Base-by-base conservation (phyloP, 2,888 invertebrate species). In the Conistra vaccinii region DNA sequence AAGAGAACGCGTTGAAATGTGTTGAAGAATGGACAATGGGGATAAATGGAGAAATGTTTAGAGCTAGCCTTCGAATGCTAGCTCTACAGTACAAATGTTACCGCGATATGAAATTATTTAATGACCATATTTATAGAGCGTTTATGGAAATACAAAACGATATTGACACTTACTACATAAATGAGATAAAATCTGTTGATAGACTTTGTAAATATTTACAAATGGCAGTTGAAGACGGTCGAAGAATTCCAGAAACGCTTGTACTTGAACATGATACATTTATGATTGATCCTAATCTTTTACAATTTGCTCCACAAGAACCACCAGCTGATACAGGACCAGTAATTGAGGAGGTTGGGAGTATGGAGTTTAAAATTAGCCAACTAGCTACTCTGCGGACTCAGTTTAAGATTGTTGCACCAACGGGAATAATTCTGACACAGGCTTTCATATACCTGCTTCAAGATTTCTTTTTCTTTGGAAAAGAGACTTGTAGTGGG, bases 1-100 rank as follows among this genome's bases (percentile, higher is more conserved):
- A 94, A 87, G 73, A 85, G 55, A 95, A 96, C 81, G 93, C 92
- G 69, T 80, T 95, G 26, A 96, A 94, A 89, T 96, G 95, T 84
- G 89, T 97, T 26, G 95, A 97, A 39, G 97, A 97, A 91, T 97
- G 97, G 97, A 92, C 93, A 29, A 95, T 95, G 90, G 97, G 96
- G 17, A 90, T 97, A 7, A 94, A 95, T 72, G 97, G 97, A 39
- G 97, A 97, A 93, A 94, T 95, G 87, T 94, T 92, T 75, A 93
- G 97, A 81, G 94, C 95, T 2, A 93, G 90, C 63, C 87, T 96
- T 63, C 95, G 97, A 65, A 88, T 97, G 73, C 81, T 88, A 45
- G 94, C 91, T 81, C 86, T 94, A 81, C 92, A 95, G 81, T 86
- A 95, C 85, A 93, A 96, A 91, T 93, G 95, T 81, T 92, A 93